Conservation (phyloP, 2,113 vertebrate species). For the Oryzias curvinotus region DNA sequence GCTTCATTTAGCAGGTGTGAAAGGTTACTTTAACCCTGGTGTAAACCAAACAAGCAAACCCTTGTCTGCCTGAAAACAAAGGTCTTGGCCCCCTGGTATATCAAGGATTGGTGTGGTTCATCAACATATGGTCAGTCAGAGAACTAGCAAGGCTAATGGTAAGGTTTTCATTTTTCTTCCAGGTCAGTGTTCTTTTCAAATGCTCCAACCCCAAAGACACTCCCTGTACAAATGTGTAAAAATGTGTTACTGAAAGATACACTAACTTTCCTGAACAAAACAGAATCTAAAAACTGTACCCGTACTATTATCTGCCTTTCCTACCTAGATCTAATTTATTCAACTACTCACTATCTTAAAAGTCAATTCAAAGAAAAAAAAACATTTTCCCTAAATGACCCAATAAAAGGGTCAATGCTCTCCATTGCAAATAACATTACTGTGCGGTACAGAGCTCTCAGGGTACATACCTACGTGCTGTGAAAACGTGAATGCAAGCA, state of each 20-base stretch:
- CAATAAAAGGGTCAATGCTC: constrained; percentile 18
- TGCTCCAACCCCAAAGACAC: no score
- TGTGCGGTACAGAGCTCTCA: constrained; percentile 6
- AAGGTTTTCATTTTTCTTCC: background rate
- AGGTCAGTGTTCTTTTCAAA: background rate
- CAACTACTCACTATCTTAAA: background rate
- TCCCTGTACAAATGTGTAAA: no score
- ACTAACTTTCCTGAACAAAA: no score
- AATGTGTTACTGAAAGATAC: no score
- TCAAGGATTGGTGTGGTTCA: no score
- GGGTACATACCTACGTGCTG: constrained; percentile 3
- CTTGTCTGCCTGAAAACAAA: no score
- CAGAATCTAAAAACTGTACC: background rate
- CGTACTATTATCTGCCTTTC: constrained; percentile 4
- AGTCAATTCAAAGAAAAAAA: constrained; percentile 21
- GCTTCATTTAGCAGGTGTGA: no score
- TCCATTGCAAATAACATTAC: constrained; percentile 41
- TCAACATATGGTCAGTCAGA: no score
- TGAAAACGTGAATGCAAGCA: constrained; percentile 13
- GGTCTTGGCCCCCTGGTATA: no score
- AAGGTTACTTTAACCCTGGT: no score
- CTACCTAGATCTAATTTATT: constrained; percentile 3
- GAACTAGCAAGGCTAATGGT: background rate
- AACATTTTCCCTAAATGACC: constrained; percentile 5
- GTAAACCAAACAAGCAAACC: no score